Conservation (phyloP, 2,113 vertebrate species). For the Hylia prasina region DNA sequence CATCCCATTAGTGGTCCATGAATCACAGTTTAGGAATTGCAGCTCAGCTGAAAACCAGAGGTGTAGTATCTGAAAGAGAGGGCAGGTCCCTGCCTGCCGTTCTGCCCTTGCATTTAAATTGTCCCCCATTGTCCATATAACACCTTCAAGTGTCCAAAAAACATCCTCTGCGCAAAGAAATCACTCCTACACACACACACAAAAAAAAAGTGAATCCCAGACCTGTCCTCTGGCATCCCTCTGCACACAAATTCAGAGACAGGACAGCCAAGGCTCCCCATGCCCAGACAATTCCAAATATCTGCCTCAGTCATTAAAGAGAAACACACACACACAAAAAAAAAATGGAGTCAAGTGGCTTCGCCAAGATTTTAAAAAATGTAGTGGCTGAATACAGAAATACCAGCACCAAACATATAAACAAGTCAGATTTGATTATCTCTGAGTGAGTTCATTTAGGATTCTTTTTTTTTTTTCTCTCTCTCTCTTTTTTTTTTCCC, state of each 20-base stretch:
- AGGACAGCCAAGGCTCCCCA: conserved; percentile 51
- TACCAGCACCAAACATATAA: conserved; percentile 62
- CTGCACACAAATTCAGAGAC: neutral
- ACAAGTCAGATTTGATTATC: conserved; percentile 67
- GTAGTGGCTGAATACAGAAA: conserved; percentile 58
- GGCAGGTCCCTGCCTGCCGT: neutral
- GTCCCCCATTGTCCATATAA: neutral
- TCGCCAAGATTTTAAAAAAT: conserved; percentile 52
- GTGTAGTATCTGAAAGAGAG: neutral
- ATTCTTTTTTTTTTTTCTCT: neutral
- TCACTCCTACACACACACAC: neutral
- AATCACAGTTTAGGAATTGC: neutral
- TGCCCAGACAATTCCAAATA: conserved; percentile 44
- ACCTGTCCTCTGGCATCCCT: conserved; percentile 8
- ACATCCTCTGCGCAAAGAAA: neutral
- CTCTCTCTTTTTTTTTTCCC: neutral
- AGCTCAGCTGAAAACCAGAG: neutral
- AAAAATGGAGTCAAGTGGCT: conserved; percentile 33
- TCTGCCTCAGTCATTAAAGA: conserved; percentile 54
- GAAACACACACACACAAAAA: conserved; percentile 48
- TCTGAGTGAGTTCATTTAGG: conserved; percentile 56
- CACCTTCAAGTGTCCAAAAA: neutral
- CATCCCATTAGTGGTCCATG: neutral
- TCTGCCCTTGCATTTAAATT: neutral
- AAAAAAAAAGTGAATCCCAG: neutral